Conservation (phyloP, 1,140 invertebrate species). For the Coenobita brevimanus region DNA sequence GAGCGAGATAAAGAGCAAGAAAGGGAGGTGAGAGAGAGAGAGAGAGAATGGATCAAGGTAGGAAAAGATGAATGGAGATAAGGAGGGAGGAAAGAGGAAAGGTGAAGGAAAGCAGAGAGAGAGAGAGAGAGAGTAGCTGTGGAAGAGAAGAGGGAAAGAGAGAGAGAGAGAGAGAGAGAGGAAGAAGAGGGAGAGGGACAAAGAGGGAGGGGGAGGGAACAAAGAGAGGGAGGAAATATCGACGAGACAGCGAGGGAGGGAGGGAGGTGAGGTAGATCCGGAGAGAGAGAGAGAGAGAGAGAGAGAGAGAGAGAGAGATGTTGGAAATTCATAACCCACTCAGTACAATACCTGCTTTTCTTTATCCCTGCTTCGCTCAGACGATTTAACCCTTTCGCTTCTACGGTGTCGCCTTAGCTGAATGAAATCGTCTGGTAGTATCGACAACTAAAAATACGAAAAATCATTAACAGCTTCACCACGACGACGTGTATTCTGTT, state of each 20-base stretch:
- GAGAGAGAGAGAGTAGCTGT: slow-evolving; percentile 5
- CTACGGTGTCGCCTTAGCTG: too few relatives aligned
- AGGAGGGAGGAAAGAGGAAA: too few relatives aligned
- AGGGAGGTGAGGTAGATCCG: background rate
- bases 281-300: background rate
- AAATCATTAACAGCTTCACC: too few relatives aligned
- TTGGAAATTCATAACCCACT: background rate
- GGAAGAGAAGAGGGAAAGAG: background rate
- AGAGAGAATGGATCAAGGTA: background rate
- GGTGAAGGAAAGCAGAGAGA: background rate
- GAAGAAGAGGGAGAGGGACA: background rate
- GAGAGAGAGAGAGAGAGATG: background rate
- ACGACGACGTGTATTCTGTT: too few relatives aligned
- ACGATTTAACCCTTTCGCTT: too few relatives aligned
- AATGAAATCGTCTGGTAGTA: too few relatives aligned
- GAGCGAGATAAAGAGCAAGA: background rate
- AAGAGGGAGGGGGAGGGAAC: background rate
- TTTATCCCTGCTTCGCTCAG: too few relatives aligned
- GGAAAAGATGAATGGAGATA: too few relatives aligned
- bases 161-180: background rate
- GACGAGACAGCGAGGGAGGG: background rate
- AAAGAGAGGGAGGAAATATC: background rate
- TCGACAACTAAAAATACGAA: too few relatives aligned
- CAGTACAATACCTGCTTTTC: too few relatives aligned
- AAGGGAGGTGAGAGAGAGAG: background rate